Evolutionary conservation across 2,797 vertebrate genomes (phyloP), one percentile per base, ranked within the genome.

Genomic region (Synaphobranchus kaupii): DNA sequence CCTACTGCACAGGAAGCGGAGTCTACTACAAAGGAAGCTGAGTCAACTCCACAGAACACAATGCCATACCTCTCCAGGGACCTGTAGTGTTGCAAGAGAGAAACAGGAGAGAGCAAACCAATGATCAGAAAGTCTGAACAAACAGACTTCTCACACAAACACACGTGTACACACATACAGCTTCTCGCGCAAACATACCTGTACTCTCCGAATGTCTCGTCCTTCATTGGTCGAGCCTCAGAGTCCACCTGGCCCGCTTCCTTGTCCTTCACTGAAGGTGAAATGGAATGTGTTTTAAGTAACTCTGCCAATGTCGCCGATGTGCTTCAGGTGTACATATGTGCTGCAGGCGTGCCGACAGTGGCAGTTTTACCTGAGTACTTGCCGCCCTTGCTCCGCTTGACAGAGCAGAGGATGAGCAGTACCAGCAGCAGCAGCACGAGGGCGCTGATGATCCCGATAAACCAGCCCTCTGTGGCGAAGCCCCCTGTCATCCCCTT

Each of bases 201-300:
- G 96, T 99, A 99, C 93, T 98, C 97, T 88, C 98, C 98, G 13
- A 99, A 98, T 0, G 97, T 97, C 92, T 98, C 98, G 1, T 98
- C 98, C 94, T 98, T 99, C 97, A 98, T 99, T 0, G 98, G 98
- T n/a, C 97, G 95, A 0, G 97, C 97, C 92, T 99, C 98, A 0
- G 98, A 98, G 91, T 99, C 98, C 93, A 97, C 96, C n/a, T 98
- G 98, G 3, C 97, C 96, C 22, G 98, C 98, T 88, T 99, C 98
- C 94, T 98, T 99, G 89, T 98, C 98, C 96, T 99, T 99, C 89
- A 99, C 98, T 98, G 94, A 86, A 80, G 87, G 90, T 81, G 78
- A 92, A 76, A 90, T 44, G 34, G 83, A 91, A 68, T 68, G 63
- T n/a, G 63, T 25, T n/a, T 25, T 28, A 10, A 68, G 63, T 58